A percentile compares a stretch with the other conserved stretches of the same genome.
Conservation (phyloP, 2,888 invertebrate species). For the Melikaiella ostensackeni region DNA sequence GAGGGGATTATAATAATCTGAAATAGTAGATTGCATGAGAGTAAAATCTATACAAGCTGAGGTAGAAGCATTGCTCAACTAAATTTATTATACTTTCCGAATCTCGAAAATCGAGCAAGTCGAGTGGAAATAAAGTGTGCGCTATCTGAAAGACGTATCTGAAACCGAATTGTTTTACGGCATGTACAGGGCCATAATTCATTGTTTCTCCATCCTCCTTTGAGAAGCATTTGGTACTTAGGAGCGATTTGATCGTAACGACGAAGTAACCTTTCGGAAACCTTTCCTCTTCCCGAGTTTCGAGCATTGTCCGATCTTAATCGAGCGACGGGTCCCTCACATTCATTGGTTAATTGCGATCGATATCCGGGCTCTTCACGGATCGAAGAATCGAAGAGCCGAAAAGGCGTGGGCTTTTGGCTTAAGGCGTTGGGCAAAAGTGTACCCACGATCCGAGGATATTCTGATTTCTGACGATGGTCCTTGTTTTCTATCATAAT, state of each 20-base stretch:
- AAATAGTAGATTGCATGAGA: not conserved
- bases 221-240: slow-evolving; percentile 35
- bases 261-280: slow-evolving; percentile 35
- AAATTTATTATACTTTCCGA: slow-evolving; percentile 35
- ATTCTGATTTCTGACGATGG: no score
- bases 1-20: not conserved
- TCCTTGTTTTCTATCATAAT: no score
- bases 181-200: slow-evolving; percentile 28
- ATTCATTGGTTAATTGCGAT: slow-evolving; percentile 38
- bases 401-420: not conserved
- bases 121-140: slow-evolving; percentile 23
- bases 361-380: not conserved
- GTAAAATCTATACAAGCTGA: slow-evolving; percentile 3
- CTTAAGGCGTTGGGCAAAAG: not conserved
- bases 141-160: slow-evolving; percentile 39
- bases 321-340: slow-evolving; percentile 22
- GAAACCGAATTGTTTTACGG: slow-evolving; percentile 38
- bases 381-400: not conserved
- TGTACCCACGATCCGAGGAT: not conserved
- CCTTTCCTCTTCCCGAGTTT: slow-evolving; percentile 26
- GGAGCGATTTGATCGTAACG: slow-evolving; percentile 35
- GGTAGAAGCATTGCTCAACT: slow-evolving; percentile 17
- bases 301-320: slow-evolving; percentile 35
- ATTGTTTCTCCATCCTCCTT: slow-evolving; percentile 37
- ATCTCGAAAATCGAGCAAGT: slow-evolving; percentile 33